A percentile compares a stretch with the other conserved stretches of the same genome.
Evolutionary conservation across 2,113 vertebrate genomes (phyloP).

Genomic region (Catagonus wagneri): DNA sequence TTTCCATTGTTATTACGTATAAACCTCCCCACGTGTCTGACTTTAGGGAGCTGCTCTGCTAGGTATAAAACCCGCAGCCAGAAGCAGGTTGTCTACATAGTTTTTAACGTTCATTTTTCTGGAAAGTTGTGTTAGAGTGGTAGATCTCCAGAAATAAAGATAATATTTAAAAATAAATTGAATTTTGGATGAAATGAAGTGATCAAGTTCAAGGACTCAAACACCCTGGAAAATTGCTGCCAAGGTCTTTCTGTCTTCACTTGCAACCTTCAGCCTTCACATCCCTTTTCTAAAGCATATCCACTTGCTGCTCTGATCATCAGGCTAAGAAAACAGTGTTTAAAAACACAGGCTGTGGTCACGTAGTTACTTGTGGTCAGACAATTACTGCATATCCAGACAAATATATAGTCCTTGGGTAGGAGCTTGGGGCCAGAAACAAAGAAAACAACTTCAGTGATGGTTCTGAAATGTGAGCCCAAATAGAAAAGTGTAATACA

Average conservation of each 20-base stretch:
- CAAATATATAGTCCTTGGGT: not conserved
- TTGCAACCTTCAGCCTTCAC: not conserved
- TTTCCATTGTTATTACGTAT: not conserved
- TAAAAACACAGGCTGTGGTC: not conserved
- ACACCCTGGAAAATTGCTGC: not conserved
- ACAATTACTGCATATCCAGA: not conserved
- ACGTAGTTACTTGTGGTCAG: not conserved
- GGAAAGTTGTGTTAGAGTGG: not conserved
- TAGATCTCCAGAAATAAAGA: not conserved
- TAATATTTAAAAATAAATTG: not conserved
- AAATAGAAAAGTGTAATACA: not conserved
- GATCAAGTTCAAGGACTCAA: not conserved
- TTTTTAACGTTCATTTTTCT: not conserved
- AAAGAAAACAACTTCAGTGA: constrained; percentile 21
- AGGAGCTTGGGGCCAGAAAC: constrained; percentile 80
- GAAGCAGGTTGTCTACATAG: not conserved
- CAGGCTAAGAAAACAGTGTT: not conserved
- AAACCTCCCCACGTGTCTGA: not conserved
- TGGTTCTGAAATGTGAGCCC: not conserved
- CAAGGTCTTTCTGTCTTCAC: not conserved
- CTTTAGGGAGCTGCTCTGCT: not conserved
- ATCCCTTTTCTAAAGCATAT: not conserved
- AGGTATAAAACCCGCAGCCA: not conserved
- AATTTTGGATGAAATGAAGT: constrained; percentile 21
- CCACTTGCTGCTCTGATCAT: not conserved